Conservation (phyloP, 2,888 invertebrate genomes). For the Vandiemenella viatica region DNA sequence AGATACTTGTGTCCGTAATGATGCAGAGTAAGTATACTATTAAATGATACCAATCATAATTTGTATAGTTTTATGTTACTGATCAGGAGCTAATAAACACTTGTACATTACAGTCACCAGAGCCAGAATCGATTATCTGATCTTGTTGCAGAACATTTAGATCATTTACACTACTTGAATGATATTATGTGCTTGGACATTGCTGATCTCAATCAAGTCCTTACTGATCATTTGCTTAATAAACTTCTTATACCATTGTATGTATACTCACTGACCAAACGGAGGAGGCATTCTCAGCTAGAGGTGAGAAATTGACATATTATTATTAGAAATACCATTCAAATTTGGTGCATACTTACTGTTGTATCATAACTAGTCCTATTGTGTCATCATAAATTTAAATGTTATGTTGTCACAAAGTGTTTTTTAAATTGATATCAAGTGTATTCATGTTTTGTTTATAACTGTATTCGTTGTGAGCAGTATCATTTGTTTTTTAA, state of each 20-base stretch:
- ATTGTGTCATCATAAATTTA: too few relatives aligned
- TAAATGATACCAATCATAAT: not conserved
- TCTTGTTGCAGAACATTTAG: conserved; percentile 90
- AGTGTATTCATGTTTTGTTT: too few relatives aligned
- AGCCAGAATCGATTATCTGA: conserved; percentile 82
- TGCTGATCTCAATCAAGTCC: conserved; percentile 79
- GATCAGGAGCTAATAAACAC: not conserved
- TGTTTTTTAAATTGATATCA: too few relatives aligned
- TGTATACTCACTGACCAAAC: conserved; percentile 67
- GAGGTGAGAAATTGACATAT: conserved; percentile 16
- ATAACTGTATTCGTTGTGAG: too few relatives aligned
- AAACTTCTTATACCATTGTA: conserved; percentile 85
- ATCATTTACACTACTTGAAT: conserved; percentile 93
- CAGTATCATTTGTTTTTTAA: too few relatives aligned
- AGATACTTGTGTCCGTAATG: conserved; percentile 85
- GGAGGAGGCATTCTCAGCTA: conserved; percentile 19
- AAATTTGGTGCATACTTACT: too few relatives aligned
- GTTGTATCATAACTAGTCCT: too few relatives aligned
- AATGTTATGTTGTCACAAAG: too few relatives aligned
- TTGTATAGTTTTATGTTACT: not conserved
- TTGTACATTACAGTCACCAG: conserved; percentile 54
- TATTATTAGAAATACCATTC: too few relatives aligned
- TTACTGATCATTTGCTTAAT: conserved; percentile 86
- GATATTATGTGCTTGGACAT: conserved; percentile 89
- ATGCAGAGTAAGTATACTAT: conserved; percentile 68